Percentiles rank a stretch among this genome's conserved stretches.
phyloP scores from a whole-genome alignment of 2,113 vertebrate species.

The Merops nubicus region DNA sequence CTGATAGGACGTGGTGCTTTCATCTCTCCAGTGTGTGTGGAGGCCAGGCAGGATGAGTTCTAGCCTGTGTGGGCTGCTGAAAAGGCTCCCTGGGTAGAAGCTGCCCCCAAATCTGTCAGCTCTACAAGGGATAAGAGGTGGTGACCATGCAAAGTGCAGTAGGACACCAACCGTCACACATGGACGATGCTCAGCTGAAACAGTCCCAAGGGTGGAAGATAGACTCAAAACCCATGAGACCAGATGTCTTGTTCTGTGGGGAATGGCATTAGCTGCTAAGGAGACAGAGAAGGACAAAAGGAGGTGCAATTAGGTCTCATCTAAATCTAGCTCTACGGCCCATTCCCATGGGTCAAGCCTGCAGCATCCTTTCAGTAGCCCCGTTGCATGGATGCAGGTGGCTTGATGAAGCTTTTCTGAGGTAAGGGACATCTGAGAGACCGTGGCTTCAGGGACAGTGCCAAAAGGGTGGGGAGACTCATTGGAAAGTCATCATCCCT shows the following conservation, averaged over 20 bases:
- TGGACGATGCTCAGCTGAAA: neutral
- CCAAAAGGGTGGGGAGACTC: neutral
- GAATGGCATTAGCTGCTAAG: accelerated
- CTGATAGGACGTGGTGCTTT: accelerated
- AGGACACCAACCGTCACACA: accelerated
- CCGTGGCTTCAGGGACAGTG: neutral
- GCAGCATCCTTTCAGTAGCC: neutral
- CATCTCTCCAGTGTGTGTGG: neutral
- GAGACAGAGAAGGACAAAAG: neutral
- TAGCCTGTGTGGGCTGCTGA: neutral
- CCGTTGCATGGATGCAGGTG: neutral
- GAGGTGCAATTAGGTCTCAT: neutral
- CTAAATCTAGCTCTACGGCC: neutral
- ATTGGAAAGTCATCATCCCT: neutral
- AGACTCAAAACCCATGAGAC: neutral
- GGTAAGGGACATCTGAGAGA: neutral
- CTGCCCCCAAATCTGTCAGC: neutral
- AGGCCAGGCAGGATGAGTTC: neutral
- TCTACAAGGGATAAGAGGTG: neutral
- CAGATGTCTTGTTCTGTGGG: neutral
- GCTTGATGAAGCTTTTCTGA: neutral
- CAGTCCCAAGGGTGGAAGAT: neutral
- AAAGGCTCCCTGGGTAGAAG: neutral
- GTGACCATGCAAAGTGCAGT: neutral
- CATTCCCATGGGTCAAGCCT: neutral